Base-by-base conservation (phyloP, 2,888 invertebrate species). In the Heliconius ethilla region DNA sequence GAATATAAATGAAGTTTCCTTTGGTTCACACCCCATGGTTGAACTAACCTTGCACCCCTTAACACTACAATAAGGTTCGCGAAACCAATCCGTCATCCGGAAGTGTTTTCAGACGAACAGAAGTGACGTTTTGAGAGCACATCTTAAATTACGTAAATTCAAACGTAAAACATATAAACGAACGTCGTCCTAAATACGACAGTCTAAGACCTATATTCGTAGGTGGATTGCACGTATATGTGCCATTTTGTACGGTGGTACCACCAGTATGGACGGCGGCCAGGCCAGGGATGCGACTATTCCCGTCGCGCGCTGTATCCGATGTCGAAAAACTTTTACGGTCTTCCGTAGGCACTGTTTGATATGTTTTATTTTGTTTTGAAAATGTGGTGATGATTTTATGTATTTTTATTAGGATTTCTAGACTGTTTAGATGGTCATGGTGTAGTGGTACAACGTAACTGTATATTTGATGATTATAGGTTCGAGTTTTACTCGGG, bases 261-360 rank as follows among this genome's bases (percentile, higher is more conserved):
- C 62, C 59, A n/a, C 81, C 81, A 81, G 86, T 86, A 92, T 94
- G 94, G 94, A 92, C 91, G 89, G 84, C 85, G 87, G 94, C 94
- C 94, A 94, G 92, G 94, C 93, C 94, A 91, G 94, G 93, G 90
- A 89, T 90, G 92, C 86, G 93, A 92, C 94, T 94, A 94, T 94
- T 94, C 94, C 94, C 93, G 94, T 93, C 94, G 92, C 89, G 89
- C 89, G 88, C 87, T 87, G 88, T 89, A 89, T 89, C 90, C 88
- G 87, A 90, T 89, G 87, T 88, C 86, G 87, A 86, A 88, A 84
- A 87, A 88, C 87, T 86, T 88, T 66, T 40, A 79, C 80, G 73
- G 73, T 70, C 76, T 76, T 29, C 78, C 51, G 51, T 51, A 33
- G 33, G 33, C 7, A 51, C 37, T 59, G 67, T 77, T 63, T 75